These are phyloP conservation scores for Macquaria ambigua DNA, from an alignment of 2,113 vertebrate genomes.

Conservation along the genomic window DNA sequence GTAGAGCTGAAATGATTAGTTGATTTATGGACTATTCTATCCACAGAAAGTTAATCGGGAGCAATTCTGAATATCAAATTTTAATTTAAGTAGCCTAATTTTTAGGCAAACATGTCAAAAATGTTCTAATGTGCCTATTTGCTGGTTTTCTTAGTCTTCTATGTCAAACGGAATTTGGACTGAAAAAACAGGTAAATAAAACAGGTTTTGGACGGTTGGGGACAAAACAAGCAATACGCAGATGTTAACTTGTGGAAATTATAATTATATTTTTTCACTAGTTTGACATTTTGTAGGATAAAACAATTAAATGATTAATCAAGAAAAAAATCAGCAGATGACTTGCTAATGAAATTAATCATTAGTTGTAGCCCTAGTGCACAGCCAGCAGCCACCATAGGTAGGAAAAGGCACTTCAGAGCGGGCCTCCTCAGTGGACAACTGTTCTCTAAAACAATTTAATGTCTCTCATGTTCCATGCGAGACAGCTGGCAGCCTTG, in stretches of 20 bases:
- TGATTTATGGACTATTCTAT: too few species aligned
- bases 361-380: background rate
- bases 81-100: too few species aligned
- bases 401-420: background rate
- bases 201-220: background rate
- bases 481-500: slow-evolving; percentile 36
- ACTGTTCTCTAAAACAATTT: slow-evolving; percentile 15
- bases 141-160: background rate
- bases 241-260: too few species aligned
- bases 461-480: background rate
- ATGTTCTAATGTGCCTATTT: too few species aligned
- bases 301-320: background rate
- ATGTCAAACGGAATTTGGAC: background rate
- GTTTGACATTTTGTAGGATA: background rate
- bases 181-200: background rate
- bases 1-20: too few species aligned
- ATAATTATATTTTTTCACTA: background rate
- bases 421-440: background rate
- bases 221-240: too few species aligned
- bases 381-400: background rate
- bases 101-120: too few species aligned
- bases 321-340: background rate
- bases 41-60: too few species aligned
- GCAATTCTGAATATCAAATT: too few species aligned
- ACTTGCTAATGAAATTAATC: background rate